phyloP scores from a whole-genome alignment of 1,140 invertebrate genomes.

The Pinna nobilis region DNA sequence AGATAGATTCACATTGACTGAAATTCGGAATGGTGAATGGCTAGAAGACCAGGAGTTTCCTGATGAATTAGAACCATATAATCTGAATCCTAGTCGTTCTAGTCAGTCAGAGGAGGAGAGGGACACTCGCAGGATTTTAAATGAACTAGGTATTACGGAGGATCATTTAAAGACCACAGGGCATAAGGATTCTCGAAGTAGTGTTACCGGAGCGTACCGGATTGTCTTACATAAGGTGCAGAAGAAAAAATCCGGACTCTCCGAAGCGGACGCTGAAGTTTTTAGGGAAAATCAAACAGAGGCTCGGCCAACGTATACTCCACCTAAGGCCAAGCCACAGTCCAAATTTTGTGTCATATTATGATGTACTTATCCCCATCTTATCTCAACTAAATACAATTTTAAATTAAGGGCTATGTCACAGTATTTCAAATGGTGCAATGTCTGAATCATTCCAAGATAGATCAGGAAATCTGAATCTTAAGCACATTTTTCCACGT shows the following conservation, averaged over 20 bases:
- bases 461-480: too few relatives aligned
- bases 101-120: constrained; percentile 70
- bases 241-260: constrained; percentile 63
- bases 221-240: constrained; percentile 78
- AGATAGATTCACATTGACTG: constrained; percentile 75
- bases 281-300: neutral
- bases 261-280: constrained; percentile 41
- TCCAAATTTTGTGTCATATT: constrained; percentile 56
- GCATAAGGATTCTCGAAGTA: constrained; percentile 75
- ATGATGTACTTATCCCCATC: constrained; percentile 38
- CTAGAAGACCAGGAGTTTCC: constrained; percentile 73
- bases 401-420: too few relatives aligned
- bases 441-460: constrained; percentile 2
- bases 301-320: neutral
- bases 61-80: constrained; percentile 65
- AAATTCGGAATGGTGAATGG: constrained; percentile 77
- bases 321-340: constrained; percentile 21
- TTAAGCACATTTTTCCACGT: too few relatives aligned
- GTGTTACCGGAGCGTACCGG: constrained; percentile 79
- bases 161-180: constrained; percentile 75
- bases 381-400: too few relatives aligned
- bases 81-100: constrained; percentile 57
- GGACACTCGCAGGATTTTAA: constrained; percentile 73
- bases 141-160: constrained; percentile 77
- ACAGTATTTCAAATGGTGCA: constrained; percentile 20